phyloP scores from a whole-genome alignment of 2,888 invertebrate species.

The Imbricaverruca yamaguchii region DNA sequence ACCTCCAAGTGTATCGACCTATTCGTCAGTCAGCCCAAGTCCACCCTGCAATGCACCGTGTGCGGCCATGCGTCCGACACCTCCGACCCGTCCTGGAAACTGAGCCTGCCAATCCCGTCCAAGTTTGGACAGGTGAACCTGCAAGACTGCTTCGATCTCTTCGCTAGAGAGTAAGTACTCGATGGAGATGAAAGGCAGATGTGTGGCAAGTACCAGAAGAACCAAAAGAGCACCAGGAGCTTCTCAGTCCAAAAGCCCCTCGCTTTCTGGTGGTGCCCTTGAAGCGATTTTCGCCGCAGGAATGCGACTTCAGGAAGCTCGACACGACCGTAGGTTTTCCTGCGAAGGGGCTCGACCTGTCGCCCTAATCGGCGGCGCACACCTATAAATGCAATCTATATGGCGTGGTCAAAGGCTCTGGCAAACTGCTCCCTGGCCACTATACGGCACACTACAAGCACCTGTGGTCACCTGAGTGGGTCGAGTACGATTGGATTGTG shows the following conservation, averaged over 20 bases:
- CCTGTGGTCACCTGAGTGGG: too few species aligned
- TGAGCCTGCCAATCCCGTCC: conserved; percentile 77
- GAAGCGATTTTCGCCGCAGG: too few species aligned
- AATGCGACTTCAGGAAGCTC: too few species aligned
- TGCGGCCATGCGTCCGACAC: conserved; percentile 86
- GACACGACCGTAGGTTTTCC: conserved; percentile 67
- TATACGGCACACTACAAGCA: too few species aligned
- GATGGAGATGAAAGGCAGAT: conserved; percentile 95
- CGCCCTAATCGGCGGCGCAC: background rate
- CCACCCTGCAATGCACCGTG: conserved; percentile 51
- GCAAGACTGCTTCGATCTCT: conserved; percentile 78
- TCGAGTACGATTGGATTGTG: too few species aligned
- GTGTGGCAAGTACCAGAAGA: conserved; percentile 84
- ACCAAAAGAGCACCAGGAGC: conserved; percentile 84
- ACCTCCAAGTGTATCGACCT: too few species aligned
- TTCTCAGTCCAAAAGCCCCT: conserved; percentile 92
- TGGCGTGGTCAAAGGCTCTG: conserved; percentile 80
- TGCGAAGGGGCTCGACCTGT: conserved; percentile 65
- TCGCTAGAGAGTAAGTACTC: conserved; percentile 81
- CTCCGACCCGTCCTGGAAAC: conserved; percentile 93
- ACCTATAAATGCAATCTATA: conserved; percentile 62
- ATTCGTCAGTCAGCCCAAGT: too few species aligned
- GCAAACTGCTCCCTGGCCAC: too few species aligned
- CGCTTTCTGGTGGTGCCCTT: conserved; percentile 49
- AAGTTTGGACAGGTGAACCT: conserved; percentile 59